A percentile compares a stretch with the other conserved stretches of the same genome.
phyloP scores from a whole-genome alignment of 2,888 invertebrate genomes.

The Lydus trimaculatus region DNA sequence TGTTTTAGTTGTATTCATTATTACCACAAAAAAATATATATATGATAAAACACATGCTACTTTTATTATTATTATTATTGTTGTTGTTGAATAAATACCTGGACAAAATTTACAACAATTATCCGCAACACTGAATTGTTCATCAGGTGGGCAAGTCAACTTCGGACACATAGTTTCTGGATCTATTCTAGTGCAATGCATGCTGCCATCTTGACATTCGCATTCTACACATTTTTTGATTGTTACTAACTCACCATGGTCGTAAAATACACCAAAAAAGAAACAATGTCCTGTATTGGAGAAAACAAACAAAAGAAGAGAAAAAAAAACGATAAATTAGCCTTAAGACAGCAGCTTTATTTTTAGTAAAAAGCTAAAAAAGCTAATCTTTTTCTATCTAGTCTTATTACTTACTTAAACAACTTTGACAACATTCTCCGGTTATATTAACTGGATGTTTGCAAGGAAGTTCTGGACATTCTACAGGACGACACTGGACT shows the following conservation, averaged over 20 bases:
- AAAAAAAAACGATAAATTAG: conserved; percentile 9
- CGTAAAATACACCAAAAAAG: conserved; percentile 64
- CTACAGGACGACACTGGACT: conserved; percentile 82
- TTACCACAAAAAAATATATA: neutral
- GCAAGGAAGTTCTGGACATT: conserved; percentile 80
- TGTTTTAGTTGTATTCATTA: conserved; percentile 1
- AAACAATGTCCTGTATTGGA: conserved; percentile 53
- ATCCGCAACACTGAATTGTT: conserved; percentile 82
- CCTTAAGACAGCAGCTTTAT: neutral
- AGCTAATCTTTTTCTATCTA: neutral
- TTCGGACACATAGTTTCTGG: conserved; percentile 78
- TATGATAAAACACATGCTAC: neutral
- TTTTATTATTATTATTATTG: too few relatives aligned
- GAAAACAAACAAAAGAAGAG: conserved; percentile 15
- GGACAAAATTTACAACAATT: conserved; percentile 92
- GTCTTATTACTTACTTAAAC: conserved; percentile 75
- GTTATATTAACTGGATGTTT: conserved; percentile 80
- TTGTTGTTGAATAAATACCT: conserved; percentile 64
- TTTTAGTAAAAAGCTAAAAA: neutral
- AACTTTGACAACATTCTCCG: conserved; percentile 86
- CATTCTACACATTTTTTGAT: conserved; percentile 83
- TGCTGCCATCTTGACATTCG: conserved; percentile 82
- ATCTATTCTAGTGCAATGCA: conserved; percentile 78
- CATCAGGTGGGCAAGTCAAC: conserved; percentile 76
- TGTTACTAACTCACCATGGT: conserved; percentile 80